phyloP scores from a whole-genome alignment of 2,888 invertebrate species.

The Hirtodrosophila histrioides region DNA sequence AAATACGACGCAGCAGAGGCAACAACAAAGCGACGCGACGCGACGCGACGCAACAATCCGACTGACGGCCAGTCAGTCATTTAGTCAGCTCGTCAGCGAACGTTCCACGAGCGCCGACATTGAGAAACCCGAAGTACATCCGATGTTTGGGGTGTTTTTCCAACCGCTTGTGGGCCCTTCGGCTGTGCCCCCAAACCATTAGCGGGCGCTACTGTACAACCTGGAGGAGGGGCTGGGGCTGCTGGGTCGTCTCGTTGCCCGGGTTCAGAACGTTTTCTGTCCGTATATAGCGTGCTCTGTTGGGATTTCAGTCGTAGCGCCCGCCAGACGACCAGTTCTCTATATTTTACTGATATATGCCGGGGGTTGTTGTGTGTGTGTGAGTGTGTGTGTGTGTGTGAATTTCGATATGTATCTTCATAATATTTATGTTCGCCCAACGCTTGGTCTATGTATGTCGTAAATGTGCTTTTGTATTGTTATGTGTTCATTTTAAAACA shows the following conservation, averaged over 20 bases:
- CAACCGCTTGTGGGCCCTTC: constrained; percentile 34
- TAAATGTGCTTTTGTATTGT: constrained; percentile 27
- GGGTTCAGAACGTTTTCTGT: constrained; percentile 24
- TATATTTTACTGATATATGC: constrained; percentile 43
- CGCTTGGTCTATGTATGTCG: constrained; percentile 22
- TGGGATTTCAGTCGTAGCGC: constrained; percentile 66
- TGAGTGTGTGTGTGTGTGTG: constrained; percentile 7
- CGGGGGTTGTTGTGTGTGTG: constrained; percentile 25
- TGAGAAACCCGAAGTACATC: constrained; percentile 51
- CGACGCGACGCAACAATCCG: constrained; percentile 10
- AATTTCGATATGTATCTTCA: constrained; percentile 28
- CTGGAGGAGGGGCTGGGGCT: constrained; percentile 1
- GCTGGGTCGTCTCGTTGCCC: constrained; percentile 21
- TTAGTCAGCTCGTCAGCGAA: constrained; percentile 16
- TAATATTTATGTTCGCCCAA: constrained; percentile 25
- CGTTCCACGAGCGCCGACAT: constrained; percentile 11
- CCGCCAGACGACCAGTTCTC: constrained; percentile 42
- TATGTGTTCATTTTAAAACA: not conserved
- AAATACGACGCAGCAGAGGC: constrained; percentile 52
- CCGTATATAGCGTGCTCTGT: constrained; percentile 47
- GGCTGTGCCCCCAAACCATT: constrained; percentile 35
- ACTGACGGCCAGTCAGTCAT: constrained; percentile 13
- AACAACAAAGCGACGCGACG: constrained; percentile 26
- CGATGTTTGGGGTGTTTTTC: constrained; percentile 69
- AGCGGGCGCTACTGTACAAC: constrained; percentile 22